Conservation (phyloP, 2,888 invertebrate species). For the Pilophorus perplexus region DNA sequence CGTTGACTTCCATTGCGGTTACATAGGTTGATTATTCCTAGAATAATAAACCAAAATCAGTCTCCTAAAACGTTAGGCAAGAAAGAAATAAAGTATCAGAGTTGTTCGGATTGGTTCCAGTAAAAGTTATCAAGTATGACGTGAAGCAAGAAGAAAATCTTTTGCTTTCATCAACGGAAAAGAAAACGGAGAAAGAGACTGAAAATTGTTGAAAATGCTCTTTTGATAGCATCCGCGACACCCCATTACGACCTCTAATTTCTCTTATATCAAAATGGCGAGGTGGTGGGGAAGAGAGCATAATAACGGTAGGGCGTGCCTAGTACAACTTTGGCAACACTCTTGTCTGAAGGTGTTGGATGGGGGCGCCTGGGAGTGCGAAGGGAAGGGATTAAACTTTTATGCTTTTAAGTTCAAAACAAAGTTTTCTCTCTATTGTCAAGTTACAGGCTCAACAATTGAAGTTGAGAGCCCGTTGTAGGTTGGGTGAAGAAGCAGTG, state of each 20-base stretch:
- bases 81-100: no score
- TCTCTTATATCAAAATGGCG: constrained; percentile 28
- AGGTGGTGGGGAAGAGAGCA: constrained; percentile 10
- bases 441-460: constrained; percentile 36
- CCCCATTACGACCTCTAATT: constrained; percentile 26
- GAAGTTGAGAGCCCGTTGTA: constrained; percentile 29
- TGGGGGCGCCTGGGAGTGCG: constrained; percentile 2
- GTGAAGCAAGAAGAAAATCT: no score
- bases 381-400: constrained; percentile 31
- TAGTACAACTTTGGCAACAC: constrained; percentile 35
- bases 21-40: no score
- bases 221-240: no score
- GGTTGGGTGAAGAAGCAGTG: not conserved
- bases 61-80: no score
- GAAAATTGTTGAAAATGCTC: no score
- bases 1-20: no score
- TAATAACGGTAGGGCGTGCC: constrained; percentile 12
- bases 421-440: constrained; percentile 39
- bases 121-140: no score
- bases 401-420: constrained; percentile 36
- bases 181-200: not conserved
- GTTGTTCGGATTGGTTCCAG: no score
- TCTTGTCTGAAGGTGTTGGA: constrained; percentile 18
- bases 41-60: no score
- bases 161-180: no score